Evolutionary conservation across 2,113 vertebrate genomes (phyloP).

Genomic region (Ctenomys sociabilis): DNA sequence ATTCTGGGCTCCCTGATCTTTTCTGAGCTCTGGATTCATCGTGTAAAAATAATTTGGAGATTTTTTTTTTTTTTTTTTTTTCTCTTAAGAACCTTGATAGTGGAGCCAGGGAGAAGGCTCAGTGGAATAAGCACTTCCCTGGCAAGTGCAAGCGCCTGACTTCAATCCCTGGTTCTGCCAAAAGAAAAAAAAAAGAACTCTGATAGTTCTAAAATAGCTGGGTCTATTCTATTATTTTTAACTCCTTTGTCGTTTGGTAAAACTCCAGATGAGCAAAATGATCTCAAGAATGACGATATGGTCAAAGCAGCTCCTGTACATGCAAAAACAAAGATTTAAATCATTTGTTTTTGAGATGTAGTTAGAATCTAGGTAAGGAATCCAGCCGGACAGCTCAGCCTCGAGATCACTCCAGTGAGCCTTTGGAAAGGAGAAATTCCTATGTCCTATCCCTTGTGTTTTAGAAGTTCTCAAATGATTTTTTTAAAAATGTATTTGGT

Average conservation of each 20-base stretch:
- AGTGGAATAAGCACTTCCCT: too few relatives aligned
- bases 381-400: accelerated
- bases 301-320: neutral
- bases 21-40: neutral
- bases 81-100: neutral
- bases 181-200: too few relatives aligned
- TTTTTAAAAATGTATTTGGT: too few relatives aligned
- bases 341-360: too few relatives aligned
- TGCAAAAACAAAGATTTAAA: neutral
- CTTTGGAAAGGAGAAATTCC: neutral
- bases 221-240: neutral
- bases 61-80: neutral
- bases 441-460: neutral
- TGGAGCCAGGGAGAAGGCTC: too few relatives aligned
- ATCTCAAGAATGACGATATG: neutral
- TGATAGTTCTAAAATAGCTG: neutral
- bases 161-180: too few relatives aligned
- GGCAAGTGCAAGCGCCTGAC: too few relatives aligned
- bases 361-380: neutral
- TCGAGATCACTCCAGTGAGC: neutral
- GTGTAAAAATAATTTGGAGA: neutral
- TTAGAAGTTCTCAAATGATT: neutral
- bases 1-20: neutral
- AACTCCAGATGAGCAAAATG: neutral
- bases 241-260: neutral